Evolutionary conservation across 92 coral and sea anemone species (phyloP).

Genomic region (Pocillopora meandrina): DNA sequence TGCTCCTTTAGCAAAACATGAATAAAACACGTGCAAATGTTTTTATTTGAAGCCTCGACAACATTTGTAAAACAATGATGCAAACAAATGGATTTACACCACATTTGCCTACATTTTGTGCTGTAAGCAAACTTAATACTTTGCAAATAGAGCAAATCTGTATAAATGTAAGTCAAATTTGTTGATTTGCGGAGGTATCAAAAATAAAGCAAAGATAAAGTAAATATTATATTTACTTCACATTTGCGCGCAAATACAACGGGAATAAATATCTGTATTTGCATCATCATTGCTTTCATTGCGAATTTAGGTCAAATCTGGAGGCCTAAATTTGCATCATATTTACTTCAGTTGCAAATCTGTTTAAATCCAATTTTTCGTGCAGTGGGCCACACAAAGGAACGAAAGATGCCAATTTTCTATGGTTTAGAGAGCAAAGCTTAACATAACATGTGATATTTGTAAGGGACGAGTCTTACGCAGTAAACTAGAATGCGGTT

Average conservation of each 20-base stretch:
- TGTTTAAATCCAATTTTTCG: neutral
- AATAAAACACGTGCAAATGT: too few relatives aligned
- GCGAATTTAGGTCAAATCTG: neutral
- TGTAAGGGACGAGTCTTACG: too few relatives aligned
- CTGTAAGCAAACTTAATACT: neutral
- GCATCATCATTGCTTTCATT: neutral
- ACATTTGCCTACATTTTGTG: neutral
- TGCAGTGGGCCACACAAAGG: neutral
- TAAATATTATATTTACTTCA: neutral
- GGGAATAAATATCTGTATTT: neutral
- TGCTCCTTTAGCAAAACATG: neutral
- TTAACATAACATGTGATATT: too few relatives aligned
- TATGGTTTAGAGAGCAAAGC: too few relatives aligned
- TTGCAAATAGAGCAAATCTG: neutral
- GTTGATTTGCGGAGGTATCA: constrained; percentile 2
- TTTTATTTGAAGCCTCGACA: too few relatives aligned
- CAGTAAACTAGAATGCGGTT: too few relatives aligned
- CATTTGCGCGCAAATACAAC: neutral
- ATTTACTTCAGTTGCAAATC: neutral
- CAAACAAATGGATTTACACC: neutral
- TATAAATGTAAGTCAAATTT: neutral
- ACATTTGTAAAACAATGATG: neutral
- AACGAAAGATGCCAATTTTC: too few relatives aligned
- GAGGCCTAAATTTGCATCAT: neutral
- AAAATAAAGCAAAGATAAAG: constrained; percentile 1